Percentiles rank a stretch among this genome's conserved stretches.
Conservation (phyloP, 2,888 invertebrate genomes). For the Lithophane semibrunnea region DNA sequence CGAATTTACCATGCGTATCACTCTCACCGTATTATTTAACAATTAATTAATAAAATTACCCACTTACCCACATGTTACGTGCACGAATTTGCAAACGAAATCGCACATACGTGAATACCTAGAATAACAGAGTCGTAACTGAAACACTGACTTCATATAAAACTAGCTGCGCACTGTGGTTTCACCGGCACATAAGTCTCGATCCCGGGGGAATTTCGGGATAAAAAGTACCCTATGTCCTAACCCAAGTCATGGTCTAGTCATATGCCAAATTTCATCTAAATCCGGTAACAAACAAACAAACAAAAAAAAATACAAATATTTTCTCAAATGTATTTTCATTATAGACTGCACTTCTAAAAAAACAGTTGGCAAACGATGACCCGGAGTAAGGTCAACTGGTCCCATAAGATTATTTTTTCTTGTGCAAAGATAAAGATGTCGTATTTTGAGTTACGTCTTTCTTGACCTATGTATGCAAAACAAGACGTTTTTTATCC, state of each 20-base stretch:
- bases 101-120: conserved; percentile 24
- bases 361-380: background rate
- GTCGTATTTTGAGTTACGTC: conserved; percentile 40
- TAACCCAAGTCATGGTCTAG: too few relatives aligned
- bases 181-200: too few relatives aligned
- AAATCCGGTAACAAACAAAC: too few relatives aligned
- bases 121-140: conserved; percentile 20
- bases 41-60: conserved; percentile 65
- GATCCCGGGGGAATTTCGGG: too few relatives aligned
- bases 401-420: background rate
- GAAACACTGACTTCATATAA: conserved; percentile 4
- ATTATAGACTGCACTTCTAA: background rate
- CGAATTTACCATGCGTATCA: conserved; percentile 48
- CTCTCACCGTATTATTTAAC: conserved; percentile 65
- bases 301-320: too few relatives aligned
- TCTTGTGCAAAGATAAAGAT: conserved; percentile 9
- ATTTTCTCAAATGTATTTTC: background rate
- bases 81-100: conserved; percentile 48
- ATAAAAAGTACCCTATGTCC: too few relatives aligned
- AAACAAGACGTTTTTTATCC: conserved; percentile 27
- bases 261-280: too few relatives aligned
- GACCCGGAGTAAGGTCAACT: background rate
- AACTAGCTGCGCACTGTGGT: too few relatives aligned
- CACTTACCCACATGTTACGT: conserved; percentile 56
- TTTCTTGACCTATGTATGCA: conserved; percentile 45